Base-by-base conservation (phyloP, 2,113 vertebrate species). In the Nymphicus hollandicus region DNA sequence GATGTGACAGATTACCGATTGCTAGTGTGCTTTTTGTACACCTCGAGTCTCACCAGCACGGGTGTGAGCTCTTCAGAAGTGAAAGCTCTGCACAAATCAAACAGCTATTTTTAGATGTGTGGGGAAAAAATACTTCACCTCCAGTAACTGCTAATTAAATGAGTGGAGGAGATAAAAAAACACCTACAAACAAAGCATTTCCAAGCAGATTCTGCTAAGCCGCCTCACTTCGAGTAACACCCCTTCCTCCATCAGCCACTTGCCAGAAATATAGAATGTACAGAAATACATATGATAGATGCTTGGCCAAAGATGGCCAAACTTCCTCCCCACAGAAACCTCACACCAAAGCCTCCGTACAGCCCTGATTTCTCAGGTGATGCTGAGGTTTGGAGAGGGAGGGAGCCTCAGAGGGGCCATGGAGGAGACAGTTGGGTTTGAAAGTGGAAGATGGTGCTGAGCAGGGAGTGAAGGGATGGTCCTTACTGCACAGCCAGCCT, bases 191-290 rank as follows among this genome's bases (percentile, higher is more conserved):
- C 37, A 87, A 91, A 70, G 33, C 14, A 31, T 61, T 90, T 93
- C 65, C 1, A 31, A 88, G 49, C n/a, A 68, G 70, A 41, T 50
- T 81, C 19, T 63, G 74, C 24, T 77, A 13, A 66, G 8, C 23
- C 2, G 0, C 22, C 52, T 72, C 3, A 0, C 37, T 50, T 43
- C 0, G 1, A 56, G 65, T 16, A 81, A 68, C 19, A 0, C 25
- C 70, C 53, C 25, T 89, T 72, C 70, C 81, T 68, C 13, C 24
- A 82, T 60, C 81, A 72, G 22, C 58, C 13, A 11, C 49, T 72
- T 0, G 0, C 74, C 47, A 24, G 22, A 58, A 58, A 58, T 24
- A 58, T 4, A n/a, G 20, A 58, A 10, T 16, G 33, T 24, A 58
- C 31, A 61, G 43, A 71, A 66, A 55, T 17, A 39, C 0, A 0